Evolutionary conservation across 37 sponge, comb jelly and placozoan genomes (phyloP).

Genomic region (Haliclona indistincta): DNA sequence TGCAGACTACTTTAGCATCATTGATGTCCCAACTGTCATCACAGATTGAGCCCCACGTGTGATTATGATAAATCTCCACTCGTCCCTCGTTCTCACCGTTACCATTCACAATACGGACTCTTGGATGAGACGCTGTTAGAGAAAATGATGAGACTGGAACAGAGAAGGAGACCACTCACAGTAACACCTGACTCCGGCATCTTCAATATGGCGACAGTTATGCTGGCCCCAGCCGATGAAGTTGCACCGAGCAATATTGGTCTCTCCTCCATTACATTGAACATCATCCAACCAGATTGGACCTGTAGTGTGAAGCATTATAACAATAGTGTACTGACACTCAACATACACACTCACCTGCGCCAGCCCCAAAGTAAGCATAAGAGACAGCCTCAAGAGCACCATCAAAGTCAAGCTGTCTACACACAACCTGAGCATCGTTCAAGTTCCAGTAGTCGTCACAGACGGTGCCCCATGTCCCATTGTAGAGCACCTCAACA

Average conservation of each 20-base stretch:
- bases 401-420: slow-evolving; percentile 43
- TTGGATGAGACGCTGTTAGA: slow-evolving; percentile 10
- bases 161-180: slow-evolving; percentile 6
- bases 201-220: slow-evolving; percentile 47
- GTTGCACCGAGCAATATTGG: slow-evolving; percentile 44
- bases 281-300: slow-evolving; percentile 62
- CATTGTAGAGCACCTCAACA: slow-evolving; percentile 38
- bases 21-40: slow-evolving; percentile 54
- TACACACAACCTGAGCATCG: slow-evolving; percentile 55
- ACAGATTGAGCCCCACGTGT: slow-evolving; percentile 72
- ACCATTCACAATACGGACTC: slow-evolving; percentile 42
- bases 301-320: too few species aligned
- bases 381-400: slow-evolving; percentile 29
- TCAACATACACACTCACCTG: slow-evolving; percentile 8
- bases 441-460: slow-evolving; percentile 51
- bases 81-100: slow-evolving; percentile 26
- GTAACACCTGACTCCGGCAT: slow-evolving; percentile 46
- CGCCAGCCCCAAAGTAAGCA: slow-evolving; percentile 34
- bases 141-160: not conserved
- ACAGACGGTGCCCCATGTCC: slow-evolving; percentile 64
- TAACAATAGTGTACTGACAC: not conserved
- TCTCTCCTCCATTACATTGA: slow-evolving; percentile 41
- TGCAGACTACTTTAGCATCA: slow-evolving; percentile 68
- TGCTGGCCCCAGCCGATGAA: slow-evolving; percentile 27
- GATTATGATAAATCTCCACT: slow-evolving; percentile 66